Base-by-base conservation (phyloP, 2,113 vertebrate genomes). In the Oryzias curvinotus region DNA sequence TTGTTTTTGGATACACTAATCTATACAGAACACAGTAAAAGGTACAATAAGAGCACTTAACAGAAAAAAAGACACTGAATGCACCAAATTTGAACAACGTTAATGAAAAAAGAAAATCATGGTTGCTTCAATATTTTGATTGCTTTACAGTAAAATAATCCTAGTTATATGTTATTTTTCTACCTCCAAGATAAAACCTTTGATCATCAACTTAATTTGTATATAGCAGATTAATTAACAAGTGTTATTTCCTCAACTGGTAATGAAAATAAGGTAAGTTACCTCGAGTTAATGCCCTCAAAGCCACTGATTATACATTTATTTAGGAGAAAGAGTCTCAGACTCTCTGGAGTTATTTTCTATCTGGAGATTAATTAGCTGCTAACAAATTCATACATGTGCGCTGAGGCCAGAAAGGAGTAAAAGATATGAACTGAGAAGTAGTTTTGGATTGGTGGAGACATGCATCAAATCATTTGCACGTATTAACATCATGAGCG, bases 1-100 rank as follows among this genome's bases (percentile, higher is more conserved):
- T 66, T 28, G 21, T 14, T 55, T 57, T 66, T 28, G 21, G n/a
- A 49, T 46, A 4, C 14, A 48, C 1, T 44, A 25, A 65, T 14
- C 14, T 18, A 36, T 21, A 44, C 15, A 58, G 43, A 58, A 43
- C 28, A n/a, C 10, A 15, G 19, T 48, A 57, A n/a, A 23, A n/a
- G 52, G 50, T 55, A 6, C 47, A 45, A 59, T 47, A 65, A 23
- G 21, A 43, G 56, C 47, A 48, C 17, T 43, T 28, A 46, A 50
- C 15, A 49, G 46, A 61, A 47, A 1, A 18, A 54, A 30, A 15
- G 47, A 23, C 3, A 19, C 8, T 28, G 21, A 18, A 65, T 58
- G 14, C 53, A 36, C 23, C 23, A 48, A 30, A 55, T 30, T 36
- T 16, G 58, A 57, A 7, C 43, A 1, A 19, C 18, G 41, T 57